These are phyloP conservation scores for Neodon shergylaensis DNA, from an alignment of 2,113 vertebrate genomes.

Conservation along the genomic window DNA sequence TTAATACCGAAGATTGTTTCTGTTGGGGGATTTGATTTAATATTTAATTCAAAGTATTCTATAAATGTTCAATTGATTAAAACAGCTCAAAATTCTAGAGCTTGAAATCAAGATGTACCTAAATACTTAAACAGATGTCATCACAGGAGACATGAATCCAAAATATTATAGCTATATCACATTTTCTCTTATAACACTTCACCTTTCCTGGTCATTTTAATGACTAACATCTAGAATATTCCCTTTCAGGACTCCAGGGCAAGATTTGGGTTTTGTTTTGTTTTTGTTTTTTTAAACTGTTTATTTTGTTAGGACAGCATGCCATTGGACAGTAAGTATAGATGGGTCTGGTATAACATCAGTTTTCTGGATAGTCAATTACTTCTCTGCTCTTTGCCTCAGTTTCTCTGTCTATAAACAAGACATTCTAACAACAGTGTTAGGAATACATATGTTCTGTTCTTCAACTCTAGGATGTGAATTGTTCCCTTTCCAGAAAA, in stretches of 20 bases:
- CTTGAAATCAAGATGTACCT: neutral
- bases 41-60: constrained; percentile 52
- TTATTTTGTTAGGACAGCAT: neutral
- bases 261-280: neutral
- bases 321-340: neutral
- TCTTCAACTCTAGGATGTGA: neutral
- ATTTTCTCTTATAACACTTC: neutral
- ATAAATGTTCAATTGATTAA: constrained; percentile 26
- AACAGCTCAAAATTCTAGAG: neutral
- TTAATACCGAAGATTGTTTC: constrained; percentile 41
- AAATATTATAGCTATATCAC: neutral
- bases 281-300: neutral
- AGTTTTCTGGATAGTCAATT: neutral
- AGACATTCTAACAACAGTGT: neutral
- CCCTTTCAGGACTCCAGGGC: neutral
- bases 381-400: neutral
- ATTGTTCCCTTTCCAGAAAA: neutral
- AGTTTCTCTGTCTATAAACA: neutral
- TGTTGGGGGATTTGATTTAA: constrained; percentile 16
- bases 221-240: neutral
- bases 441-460: neutral
- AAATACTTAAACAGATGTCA: neutral
- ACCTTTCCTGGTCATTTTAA: neutral
- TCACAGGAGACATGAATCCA: neutral
- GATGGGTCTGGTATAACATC: neutral